These are phyloP conservation scores for Conger conger DNA, from an alignment of 2,113 vertebrate species.

Conservation along the genomic window DNA sequence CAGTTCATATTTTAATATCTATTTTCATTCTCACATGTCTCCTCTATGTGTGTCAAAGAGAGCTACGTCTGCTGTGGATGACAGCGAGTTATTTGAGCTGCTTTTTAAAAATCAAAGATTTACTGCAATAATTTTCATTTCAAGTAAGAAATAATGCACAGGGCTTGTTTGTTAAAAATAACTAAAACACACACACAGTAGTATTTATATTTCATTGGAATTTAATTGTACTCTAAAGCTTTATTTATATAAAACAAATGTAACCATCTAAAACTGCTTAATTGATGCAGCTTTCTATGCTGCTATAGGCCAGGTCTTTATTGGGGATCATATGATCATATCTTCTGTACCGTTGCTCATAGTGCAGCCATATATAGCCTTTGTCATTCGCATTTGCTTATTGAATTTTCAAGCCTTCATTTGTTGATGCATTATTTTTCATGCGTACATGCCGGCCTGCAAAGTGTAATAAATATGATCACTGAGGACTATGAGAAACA, in stretches of 20 bases:
- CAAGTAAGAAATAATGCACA: background rate
- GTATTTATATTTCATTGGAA: background rate
- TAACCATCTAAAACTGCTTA: background rate
- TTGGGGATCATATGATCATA: background rate
- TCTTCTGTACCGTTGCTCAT: background rate
- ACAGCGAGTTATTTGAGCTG: background rate
- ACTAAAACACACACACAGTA: background rate
- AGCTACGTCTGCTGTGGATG: background rate
- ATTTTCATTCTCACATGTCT: background rate
- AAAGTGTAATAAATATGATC: background rate
- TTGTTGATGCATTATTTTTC: background rate
- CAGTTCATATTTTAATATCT: background rate
- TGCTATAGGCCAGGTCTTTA: background rate
- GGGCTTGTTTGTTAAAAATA: background rate
- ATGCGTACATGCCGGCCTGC: background rate
- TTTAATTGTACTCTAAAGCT: background rate
- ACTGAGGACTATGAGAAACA: background rate
- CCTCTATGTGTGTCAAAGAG: background rate
- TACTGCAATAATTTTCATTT: background rate
- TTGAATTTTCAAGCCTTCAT: background rate
- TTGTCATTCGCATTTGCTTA: background rate
- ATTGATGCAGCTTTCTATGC: background rate
- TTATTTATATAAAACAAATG: too few relatives aligned
- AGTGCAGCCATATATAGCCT: background rate
- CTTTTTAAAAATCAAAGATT: background rate